Percentiles rank a stretch among this genome's conserved stretches.
Evolutionary conservation across 2,888 invertebrate species (phyloP).

Genomic region (Megaustenia siamemsis): DNA sequence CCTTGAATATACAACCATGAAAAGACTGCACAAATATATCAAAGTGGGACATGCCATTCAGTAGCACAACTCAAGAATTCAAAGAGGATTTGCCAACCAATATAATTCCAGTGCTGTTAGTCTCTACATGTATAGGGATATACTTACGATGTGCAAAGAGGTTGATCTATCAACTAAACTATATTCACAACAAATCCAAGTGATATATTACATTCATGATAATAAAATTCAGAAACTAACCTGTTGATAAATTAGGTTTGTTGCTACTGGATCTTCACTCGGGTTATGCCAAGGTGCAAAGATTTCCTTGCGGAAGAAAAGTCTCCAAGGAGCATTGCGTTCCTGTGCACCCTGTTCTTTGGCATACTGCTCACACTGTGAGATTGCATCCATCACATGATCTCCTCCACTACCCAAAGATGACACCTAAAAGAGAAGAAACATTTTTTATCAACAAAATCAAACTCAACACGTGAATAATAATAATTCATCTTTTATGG

Average conservation of each 20-base stretch:
- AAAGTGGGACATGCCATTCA: too few relatives aligned
- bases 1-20: too few relatives aligned
- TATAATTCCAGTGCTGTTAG: too few relatives aligned
- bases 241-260: slow-evolving; percentile 94
- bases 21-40: too few relatives aligned
- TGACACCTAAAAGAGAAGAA: slow-evolving; percentile 85
- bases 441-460: too few relatives aligned
- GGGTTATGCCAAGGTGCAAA: slow-evolving; percentile 94
- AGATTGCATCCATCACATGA: slow-evolving; percentile 99
- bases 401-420: slow-evolving; percentile 98
- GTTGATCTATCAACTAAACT: too few relatives aligned
- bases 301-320: slow-evolving; percentile 97
- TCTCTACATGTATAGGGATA: too few relatives aligned
- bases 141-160: too few relatives aligned
- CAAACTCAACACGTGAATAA: too few relatives aligned
- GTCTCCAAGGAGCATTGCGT: slow-evolving; percentile 97
- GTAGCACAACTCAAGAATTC: too few relatives aligned
- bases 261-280: slow-evolving; percentile 96
- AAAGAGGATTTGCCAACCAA: too few relatives aligned
- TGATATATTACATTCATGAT: not conserved
- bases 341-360: slow-evolving; percentile 99
- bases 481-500: too few relatives aligned
- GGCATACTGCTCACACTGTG: slow-evolving; percentile 99
- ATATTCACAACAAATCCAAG: not conserved
- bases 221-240: slow-evolving; percentile 10